Evolutionary conservation across 2,888 invertebrate species (phyloP).

Genomic region (Orthonevra nobilis): DNA sequence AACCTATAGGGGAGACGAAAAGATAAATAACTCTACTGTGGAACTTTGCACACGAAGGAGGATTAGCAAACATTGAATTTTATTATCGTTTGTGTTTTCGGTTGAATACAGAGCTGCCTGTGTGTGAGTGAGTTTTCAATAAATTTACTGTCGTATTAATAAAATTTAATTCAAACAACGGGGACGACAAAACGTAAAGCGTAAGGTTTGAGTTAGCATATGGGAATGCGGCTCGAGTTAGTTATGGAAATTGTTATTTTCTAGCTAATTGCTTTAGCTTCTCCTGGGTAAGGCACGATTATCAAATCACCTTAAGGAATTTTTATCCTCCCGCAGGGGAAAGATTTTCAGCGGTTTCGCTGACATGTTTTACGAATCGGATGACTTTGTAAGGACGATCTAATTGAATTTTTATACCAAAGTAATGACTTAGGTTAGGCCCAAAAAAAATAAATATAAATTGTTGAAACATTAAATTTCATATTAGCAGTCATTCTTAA

Average conservation of each 20-base stretch:
- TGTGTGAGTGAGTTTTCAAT: constrained; percentile 20
- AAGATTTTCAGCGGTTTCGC: constrained; percentile 21
- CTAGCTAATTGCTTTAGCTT: constrained; percentile 56
- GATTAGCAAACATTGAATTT: constrained; percentile 69
- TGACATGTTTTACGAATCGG: constrained; percentile 42
- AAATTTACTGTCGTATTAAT: constrained; percentile 67
- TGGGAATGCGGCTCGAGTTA: constrained; percentile 36
- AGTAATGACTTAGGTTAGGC: no score
- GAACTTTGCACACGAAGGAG: constrained; percentile 39
- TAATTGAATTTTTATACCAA: constrained; percentile 59
- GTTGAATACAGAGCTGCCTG: constrained; percentile 14
- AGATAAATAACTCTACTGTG: constrained; percentile 33
- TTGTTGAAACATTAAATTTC: no score
- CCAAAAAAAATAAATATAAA: no score
- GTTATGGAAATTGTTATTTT: constrained; percentile 63
- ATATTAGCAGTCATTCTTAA: no score
- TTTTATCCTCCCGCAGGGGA: constrained; percentile 39
- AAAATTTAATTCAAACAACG: constrained; percentile 59
- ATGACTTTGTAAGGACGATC: constrained; percentile 34
- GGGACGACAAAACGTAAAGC: constrained; percentile 13
- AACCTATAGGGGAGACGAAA: constrained; percentile 2
- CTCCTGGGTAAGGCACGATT: constrained; percentile 21
- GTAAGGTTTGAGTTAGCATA: constrained; percentile 31
- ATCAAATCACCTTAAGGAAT: constrained; percentile 65
- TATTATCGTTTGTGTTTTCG: constrained; percentile 64